A percentile compares a stretch with the other conserved stretches of the same genome.
Conservation (phyloP, 2,888 invertebrate genomes). For the Drymonia ruficornis region DNA sequence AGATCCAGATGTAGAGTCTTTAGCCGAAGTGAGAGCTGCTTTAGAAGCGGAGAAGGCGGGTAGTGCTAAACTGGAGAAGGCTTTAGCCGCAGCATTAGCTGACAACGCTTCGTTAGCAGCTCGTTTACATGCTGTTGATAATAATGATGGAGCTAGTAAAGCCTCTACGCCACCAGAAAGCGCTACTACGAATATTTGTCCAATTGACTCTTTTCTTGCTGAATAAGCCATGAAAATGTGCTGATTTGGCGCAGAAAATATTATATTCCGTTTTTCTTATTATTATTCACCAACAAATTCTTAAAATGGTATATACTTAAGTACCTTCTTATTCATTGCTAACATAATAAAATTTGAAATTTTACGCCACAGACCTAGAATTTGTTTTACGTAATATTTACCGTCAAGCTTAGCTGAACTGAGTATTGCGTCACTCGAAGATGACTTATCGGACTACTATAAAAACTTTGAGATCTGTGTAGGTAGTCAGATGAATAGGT, state of each 20-base stretch:
- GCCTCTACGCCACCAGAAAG: conserved; percentile 33
- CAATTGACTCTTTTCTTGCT: conserved; percentile 72
- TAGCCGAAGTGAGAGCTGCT: conserved; percentile 58
- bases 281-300: too few species aligned
- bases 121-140: conserved; percentile 52
- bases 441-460: conserved; percentile 18
- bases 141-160: conserved; percentile 26
- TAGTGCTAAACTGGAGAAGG: conserved; percentile 59
- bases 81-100: conserved; percentile 65
- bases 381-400: conserved; percentile 16
- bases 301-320: too few species aligned
- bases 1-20: conserved; percentile 47
- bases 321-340: too few species aligned
- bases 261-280: background rate
- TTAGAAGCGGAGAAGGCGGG: conserved; percentile 68
- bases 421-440: conserved; percentile 18
- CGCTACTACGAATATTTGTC: conserved; percentile 50
- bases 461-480: conserved; percentile 19
- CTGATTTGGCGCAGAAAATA: background rate
- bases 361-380: too few species aligned
- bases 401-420: conserved; percentile 13
- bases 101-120: conserved; percentile 67
- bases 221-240: conserved; percentile 48
- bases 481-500: background rate
- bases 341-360: too few species aligned